Base-by-base conservation (phyloP, 2,113 vertebrate species). In the Lanius ludovicianus region DNA sequence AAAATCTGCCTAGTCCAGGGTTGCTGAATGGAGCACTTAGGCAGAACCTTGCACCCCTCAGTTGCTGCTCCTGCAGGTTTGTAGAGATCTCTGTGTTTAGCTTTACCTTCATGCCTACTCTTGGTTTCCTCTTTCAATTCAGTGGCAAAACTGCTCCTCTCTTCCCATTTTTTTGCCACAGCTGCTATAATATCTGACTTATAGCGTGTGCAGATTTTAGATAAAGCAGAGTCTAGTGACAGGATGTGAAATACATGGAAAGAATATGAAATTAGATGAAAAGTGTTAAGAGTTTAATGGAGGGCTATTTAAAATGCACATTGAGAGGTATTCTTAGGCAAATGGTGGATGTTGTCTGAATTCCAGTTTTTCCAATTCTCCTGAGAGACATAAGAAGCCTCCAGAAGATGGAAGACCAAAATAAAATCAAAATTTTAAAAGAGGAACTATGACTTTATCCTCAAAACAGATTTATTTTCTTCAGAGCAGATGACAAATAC, bases 381-480 rank as follows among this genome's bases (percentile, higher is more conserved):
- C 65, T 59, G 30, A 91, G 68, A 33, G 24, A 62, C 11, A 18
- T 1, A 1, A 77, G 50, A 41, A 62, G 14, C 13, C 50, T 69
- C 52, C 18, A 81, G 60, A 81, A 95, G n/a, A 84, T 33, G 15
- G 37, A 91, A 94, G 56, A 69, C 6, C 35, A 70, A 95, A 94
- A 87, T 67, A 59, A 92, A 95, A 83, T 60, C 8, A 35, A 89
- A 65, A 31, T 86, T 92, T 77, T 44, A 60, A 25, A 56, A 84
- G 31, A 69, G 6, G n/a, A 90, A 55, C 55, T 25, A 27, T 57
- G 42, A 44, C 49, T 89, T 22, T 65, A n/a, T 42, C 17, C 46
- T 67, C 42, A 49, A 86, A 91, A 62, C 35, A 94, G 39, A 67
- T 84, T 84, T 93, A 52, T 69, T 92, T 90, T 49, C 59, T n/a